Percentiles rank a stretch among this genome's conserved stretches.
Evolutionary conservation across 2,888 invertebrate species (phyloP).

Genomic region (Melitaea athalia): DNA sequence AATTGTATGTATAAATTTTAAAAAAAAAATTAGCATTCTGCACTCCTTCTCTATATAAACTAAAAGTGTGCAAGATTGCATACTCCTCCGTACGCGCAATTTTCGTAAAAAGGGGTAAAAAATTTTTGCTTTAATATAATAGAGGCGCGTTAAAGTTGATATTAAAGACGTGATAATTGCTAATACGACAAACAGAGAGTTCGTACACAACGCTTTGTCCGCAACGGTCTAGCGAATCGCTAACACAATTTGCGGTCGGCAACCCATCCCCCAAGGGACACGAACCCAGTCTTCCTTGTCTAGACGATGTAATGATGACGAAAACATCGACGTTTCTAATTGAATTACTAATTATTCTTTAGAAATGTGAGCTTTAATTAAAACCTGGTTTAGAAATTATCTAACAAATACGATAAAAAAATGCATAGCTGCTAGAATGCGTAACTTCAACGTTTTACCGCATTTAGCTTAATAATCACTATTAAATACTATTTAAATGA

Average conservation of each 20-base stretch:
- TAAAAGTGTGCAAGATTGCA: no score
- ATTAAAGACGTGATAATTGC: conserved; percentile 11
- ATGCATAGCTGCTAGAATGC: neutral
- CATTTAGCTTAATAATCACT: neutral
- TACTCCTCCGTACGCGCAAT: no score
- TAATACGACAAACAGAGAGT: conserved; percentile 15
- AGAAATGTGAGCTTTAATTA: neutral
- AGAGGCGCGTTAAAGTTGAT: neutral
- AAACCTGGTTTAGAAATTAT: neutral
- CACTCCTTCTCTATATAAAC: no score
- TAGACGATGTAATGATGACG: conserved; percentile 57
- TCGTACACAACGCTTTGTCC: conserved; percentile 51
- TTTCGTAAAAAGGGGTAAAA: no score
- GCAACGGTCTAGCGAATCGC: conserved; percentile 64
- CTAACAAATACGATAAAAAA: neutral
- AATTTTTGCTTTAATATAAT: no score
- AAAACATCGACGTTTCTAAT: conserved; percentile 10
- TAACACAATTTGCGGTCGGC: conserved; percentile 74
- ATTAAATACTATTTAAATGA: neutral
- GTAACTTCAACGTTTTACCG: neutral
- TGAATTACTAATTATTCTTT: neutral
- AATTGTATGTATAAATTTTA: no score
- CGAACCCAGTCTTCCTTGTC: conserved; percentile 63
- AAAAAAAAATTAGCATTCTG: no score
- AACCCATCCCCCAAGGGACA: conserved; percentile 64